Percentiles rank a stretch among this genome's conserved stretches.
Evolutionary conservation across 2,113 vertebrate species (phyloP).

Genomic region (Dicentrarchus labrax): DNA sequence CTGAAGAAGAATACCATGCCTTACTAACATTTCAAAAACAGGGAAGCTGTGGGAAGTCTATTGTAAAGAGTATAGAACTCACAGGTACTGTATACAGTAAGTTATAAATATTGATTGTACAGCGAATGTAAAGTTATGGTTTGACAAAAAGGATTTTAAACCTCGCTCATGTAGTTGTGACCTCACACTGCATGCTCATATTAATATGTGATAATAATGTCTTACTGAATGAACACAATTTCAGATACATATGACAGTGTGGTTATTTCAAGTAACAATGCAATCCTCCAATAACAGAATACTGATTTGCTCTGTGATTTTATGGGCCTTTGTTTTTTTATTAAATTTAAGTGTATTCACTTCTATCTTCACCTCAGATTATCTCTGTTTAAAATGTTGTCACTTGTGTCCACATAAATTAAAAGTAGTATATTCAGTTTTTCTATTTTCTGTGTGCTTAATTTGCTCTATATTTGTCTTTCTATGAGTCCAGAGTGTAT

Average conservation of each 20-base stretch:
- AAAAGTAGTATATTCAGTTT: no score
- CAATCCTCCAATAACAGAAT: neutral
- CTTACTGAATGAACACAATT: neutral
- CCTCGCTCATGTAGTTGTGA: neutral
- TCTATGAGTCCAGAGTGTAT: no score
- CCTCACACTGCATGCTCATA: neutral
- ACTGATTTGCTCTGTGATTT: no score
- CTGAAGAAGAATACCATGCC: conserved; percentile 63
- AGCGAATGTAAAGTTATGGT: neutral
- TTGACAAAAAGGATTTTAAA: neutral
- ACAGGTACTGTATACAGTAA: no score
- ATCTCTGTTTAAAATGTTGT: no score
- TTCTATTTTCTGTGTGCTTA: no score
- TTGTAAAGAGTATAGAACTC: neutral
- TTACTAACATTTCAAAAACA: conserved; percentile 33
- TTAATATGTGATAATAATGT: neutral
- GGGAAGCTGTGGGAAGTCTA: neutral
- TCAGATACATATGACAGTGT: neutral
- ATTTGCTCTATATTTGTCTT: no score
- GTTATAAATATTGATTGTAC: neutral
- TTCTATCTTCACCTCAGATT: no score
- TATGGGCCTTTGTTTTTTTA: no score
- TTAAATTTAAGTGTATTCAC: no score
- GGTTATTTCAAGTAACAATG: neutral
- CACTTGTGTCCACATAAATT: no score